phyloP scores from a whole-genome alignment of 2,888 invertebrate genomes.

The Caenorhabditis becei region DNA sequence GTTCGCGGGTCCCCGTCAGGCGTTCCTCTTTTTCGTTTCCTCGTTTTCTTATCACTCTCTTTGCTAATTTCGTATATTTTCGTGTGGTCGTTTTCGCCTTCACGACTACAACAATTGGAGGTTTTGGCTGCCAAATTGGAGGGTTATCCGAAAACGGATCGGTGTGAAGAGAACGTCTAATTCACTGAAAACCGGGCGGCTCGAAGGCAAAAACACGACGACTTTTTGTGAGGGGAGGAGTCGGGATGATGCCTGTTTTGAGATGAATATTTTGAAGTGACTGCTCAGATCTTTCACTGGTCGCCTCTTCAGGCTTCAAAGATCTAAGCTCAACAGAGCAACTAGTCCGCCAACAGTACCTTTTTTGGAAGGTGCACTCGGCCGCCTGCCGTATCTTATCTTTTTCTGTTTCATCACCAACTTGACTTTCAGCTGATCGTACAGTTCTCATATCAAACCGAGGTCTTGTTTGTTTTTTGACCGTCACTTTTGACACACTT shows the following conservation, averaged over 20 bases:
- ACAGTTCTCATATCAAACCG: constrained; percentile 29
- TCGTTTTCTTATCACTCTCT: constrained; percentile 10
- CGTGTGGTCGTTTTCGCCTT: background rate
- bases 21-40: background rate
- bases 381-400: background rate
- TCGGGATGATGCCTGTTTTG: background rate
- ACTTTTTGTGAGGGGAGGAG: constrained; percentile 1
- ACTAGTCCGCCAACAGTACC: too few species aligned
- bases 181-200: background rate
- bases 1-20: background rate
- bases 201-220: constrained; percentile 10
- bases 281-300: background rate
- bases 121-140: constrained; percentile 34
- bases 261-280: too few species aligned
- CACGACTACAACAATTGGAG: constrained; percentile 46
- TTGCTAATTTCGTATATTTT: constrained; percentile 23
- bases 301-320: too few species aligned
- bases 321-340: too few species aligned
- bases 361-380: background rate
- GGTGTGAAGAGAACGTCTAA: constrained; percentile 1
- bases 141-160: constrained; percentile 28
- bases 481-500: constrained; percentile 27
- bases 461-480: constrained; percentile 43
- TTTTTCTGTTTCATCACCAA: background rate
- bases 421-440: constrained; percentile 35